Evolutionary conservation across 1,140 invertebrate species (phyloP), one percentile per base, ranked within the genome.

Genomic region (Drosophila sp.): DNA sequence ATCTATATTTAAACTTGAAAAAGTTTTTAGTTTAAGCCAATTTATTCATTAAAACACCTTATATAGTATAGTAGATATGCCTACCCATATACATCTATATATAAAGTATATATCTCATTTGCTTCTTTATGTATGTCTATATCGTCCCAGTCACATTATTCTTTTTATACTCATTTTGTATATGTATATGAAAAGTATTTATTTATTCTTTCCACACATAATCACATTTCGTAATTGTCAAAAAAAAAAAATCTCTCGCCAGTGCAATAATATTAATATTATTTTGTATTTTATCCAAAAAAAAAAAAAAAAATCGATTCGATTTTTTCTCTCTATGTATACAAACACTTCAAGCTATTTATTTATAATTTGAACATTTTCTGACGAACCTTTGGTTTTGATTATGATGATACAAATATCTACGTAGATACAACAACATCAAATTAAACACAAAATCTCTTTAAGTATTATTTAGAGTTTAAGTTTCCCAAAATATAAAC

Each of bases 381-480:
- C 33, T 50, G 47, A 44, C 61, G 17, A 38, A 44, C 80, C 81
- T 77, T 78, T 74, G 40, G 41, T 69, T 68, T 73, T 72, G 68
- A 73, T 69, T 44, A 66, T 40, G 69, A 75, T 70, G 41, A 66
- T 40, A 40, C 44, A 69, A 72, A 72, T 55, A 72, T 55, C 57
- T 73, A 81, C 82, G 64, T 82, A 70, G 41, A 65, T 63, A 57
- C 47, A 55, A 17, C 76, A 79, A 68, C 63, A 56, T 61, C 60
- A 72, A 66, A 63, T 63, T 71, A 67, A 70, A n/a, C 30, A 38
- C 47, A 64, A 87, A 70, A 70, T 89, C 80, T 89, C 80, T 79
- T 89, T 89, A 89, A 90, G 84, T 89, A 89, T 89, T 89, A 89
- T 77, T 70, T 89, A 87, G 84, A 66, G 55, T 66, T 89, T 87